phyloP scores from a whole-genome alignment of 2,797 vertebrate genomes.

The Odontamblyopus lacepedii region DNA sequence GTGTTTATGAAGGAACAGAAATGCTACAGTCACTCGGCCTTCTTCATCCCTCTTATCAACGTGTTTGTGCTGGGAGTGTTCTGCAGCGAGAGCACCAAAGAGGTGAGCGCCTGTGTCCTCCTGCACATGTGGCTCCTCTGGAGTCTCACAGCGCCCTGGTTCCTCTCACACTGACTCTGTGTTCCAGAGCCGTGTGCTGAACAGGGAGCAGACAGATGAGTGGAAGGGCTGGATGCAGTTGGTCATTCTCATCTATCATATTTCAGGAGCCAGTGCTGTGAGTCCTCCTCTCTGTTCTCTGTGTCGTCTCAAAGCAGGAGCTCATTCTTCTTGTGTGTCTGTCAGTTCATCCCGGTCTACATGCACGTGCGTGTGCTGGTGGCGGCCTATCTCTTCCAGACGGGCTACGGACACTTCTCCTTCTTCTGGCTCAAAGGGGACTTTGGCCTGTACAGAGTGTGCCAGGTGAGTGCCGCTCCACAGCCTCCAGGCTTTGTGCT shows the following conservation, averaged over 20 bases:
- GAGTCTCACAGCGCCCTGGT: too few relatives aligned
- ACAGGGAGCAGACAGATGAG: constrained; percentile 60
- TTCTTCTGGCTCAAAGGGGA: constrained; percentile 99
- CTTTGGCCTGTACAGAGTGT: constrained; percentile 93
- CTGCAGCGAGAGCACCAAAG: constrained; percentile 94
- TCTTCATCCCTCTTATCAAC: constrained; percentile 96
- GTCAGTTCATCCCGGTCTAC: constrained; percentile 96
- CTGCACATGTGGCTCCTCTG: too few relatives aligned
- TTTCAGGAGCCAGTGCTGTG: constrained; percentile 97
- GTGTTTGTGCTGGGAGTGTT: constrained; percentile 94
- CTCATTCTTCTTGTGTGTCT: constrained; percentile 6
- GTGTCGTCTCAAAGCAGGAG: not conserved
- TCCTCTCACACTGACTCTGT: not conserved
- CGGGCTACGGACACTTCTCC: constrained; percentile 97
- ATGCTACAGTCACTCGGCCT: constrained; percentile 95
- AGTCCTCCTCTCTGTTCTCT: constrained; percentile 59
- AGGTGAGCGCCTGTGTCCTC: constrained; percentile 79
- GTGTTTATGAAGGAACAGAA: constrained; percentile 99
- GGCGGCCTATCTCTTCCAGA: constrained; percentile 97
- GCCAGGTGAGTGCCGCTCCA: constrained; percentile 82
- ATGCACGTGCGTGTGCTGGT: constrained; percentile 98
- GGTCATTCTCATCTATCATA: constrained; percentile 98
- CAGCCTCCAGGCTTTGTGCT: not conserved
- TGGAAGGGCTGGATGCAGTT: constrained; percentile 99
- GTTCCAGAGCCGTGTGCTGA: constrained; percentile 89